Evolutionary conservation across 2,113 vertebrate species (phyloP).

Genomic region (Ophthalmolycus amberensis): DNA sequence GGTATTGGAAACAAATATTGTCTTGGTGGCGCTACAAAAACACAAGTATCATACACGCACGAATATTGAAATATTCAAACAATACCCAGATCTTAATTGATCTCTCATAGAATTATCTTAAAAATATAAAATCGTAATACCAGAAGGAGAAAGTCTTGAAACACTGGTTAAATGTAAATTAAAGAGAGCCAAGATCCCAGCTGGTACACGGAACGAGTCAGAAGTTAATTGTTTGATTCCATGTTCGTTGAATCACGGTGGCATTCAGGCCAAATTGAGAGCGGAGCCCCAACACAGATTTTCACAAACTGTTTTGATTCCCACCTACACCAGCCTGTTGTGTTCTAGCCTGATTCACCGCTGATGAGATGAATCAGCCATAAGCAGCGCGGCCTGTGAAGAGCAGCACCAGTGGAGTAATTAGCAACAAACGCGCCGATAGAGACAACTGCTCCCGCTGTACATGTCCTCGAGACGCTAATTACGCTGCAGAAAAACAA

Average conservation of each 20-base stretch:
- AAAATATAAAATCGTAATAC: not conserved
- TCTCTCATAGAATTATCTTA: not conserved
- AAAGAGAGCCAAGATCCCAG: constrained; percentile 18
- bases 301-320: constrained; percentile 31
- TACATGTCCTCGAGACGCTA: constrained; percentile 34
- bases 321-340: constrained; percentile 67
- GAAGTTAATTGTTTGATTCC: constrained; percentile 11
- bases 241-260: constrained; percentile 9
- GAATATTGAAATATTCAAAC: no score
- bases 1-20: not conserved
- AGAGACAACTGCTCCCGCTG: constrained; percentile 6
- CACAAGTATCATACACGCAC: no score
- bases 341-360: constrained; percentile 19
- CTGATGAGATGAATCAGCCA: constrained; percentile 67
- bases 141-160: not conserved
- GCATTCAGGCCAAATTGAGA: not conserved
- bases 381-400: constrained; percentile 17
- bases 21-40: no score
- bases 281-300: not conserved
- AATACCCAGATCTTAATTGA: not conserved
- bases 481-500: constrained; percentile 62
- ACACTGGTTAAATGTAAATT: not conserved
- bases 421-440: constrained; percentile 47
- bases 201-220: not conserved
- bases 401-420: constrained; percentile 54